These are phyloP conservation scores for Scelioninae gen. 2 DNA, from an alignment of 2,888 invertebrate genomes.

Conservation along the genomic window DNA sequence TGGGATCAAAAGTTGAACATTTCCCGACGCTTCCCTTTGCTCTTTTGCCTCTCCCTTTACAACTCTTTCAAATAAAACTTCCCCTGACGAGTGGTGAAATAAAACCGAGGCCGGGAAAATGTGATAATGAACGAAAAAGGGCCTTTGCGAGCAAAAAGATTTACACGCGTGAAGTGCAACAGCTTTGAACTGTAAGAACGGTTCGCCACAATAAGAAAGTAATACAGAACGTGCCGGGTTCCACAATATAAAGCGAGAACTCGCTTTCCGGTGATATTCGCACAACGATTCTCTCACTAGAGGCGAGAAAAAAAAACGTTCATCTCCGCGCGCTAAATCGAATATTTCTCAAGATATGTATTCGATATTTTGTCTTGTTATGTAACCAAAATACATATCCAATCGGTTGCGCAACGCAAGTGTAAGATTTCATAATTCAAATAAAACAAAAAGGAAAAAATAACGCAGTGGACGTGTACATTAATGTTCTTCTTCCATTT, in stretches of 20 bases:
- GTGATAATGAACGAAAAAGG: slow-evolving; percentile 52
- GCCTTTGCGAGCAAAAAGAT: slow-evolving; percentile 45
- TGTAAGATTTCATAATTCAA: slow-evolving; percentile 11
- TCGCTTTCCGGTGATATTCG: slow-evolving; percentile 55
- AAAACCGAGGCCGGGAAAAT: slow-evolving; percentile 33
- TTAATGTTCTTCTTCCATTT: too few species aligned
- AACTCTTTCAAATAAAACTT: slow-evolving; percentile 29
- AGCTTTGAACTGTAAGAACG: slow-evolving; percentile 53
- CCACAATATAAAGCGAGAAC: slow-evolving; percentile 28
- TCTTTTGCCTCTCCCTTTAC: slow-evolving; percentile 6
- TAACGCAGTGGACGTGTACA: slow-evolving; percentile 2
- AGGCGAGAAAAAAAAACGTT: slow-evolving; percentile 47
- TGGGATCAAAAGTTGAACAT: slow-evolving; percentile 10
- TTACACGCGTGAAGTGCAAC: slow-evolving; percentile 51
- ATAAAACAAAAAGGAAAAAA: slow-evolving; percentile 23
- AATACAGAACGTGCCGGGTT: slow-evolving; percentile 53
- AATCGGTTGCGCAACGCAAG: slow-evolving; percentile 30
- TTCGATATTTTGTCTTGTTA: slow-evolving; percentile 37
- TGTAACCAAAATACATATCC: slow-evolving; percentile 29
- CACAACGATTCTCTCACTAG: slow-evolving; percentile 47
- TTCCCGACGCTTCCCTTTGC: slow-evolving; percentile 4
- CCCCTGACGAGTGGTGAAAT: slow-evolving; percentile 26
- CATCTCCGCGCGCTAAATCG: slow-evolving; percentile 42
- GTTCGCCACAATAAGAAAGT: slow-evolving; percentile 56
- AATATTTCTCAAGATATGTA: slow-evolving; percentile 44